Evolutionary conservation across 2,888 invertebrate genomes (phyloP).

Genomic region (Phrixothrix hirtus): DNA sequence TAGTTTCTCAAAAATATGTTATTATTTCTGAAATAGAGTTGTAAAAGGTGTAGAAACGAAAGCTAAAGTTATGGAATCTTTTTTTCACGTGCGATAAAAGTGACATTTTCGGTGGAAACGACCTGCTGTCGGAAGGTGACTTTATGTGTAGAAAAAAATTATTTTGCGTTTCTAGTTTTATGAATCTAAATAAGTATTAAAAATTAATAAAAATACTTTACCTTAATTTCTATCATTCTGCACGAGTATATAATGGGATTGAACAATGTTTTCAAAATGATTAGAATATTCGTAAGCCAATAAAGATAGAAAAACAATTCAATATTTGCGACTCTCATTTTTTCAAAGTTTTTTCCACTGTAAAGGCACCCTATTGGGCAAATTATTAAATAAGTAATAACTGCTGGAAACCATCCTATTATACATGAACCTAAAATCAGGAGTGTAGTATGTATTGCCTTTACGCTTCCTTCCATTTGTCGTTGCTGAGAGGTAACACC

Average conservation of each 20-base stretch:
- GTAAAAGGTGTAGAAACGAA: too few species aligned
- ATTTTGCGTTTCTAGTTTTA: too few species aligned
- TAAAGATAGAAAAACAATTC: slow-evolving; percentile 33
- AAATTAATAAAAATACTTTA: slow-evolving; percentile 45
- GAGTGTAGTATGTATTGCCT: slow-evolving; percentile 65
- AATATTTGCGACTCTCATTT: slow-evolving; percentile 14
- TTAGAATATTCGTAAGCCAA: slow-evolving; percentile 56
- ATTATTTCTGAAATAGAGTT: too few species aligned
- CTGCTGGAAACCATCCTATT: slow-evolving; percentile 67
- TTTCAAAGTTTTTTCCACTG: slow-evolving; percentile 35
- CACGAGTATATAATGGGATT: slow-evolving; percentile 71
- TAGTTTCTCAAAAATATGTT: too few species aligned
- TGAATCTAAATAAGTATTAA: too few species aligned
- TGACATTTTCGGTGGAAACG: too few species aligned
- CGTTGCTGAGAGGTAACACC: slow-evolving; percentile 44
- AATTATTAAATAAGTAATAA: slow-evolving; percentile 60
- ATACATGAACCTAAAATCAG: slow-evolving; percentile 64
- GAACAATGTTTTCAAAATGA: slow-evolving; percentile 65
- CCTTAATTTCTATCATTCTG: slow-evolving; percentile 68
- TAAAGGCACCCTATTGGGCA: slow-evolving; percentile 55
- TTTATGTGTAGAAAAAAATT: too few species aligned
- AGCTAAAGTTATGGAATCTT: too few species aligned
- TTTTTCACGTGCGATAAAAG: too few species aligned
- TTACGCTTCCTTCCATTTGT: slow-evolving; percentile 57
- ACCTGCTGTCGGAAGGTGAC: too few species aligned